These are phyloP conservation scores for Muscicapa adusta DNA, from an alignment of 2,113 vertebrate species.

Conservation along the genomic window DNA sequence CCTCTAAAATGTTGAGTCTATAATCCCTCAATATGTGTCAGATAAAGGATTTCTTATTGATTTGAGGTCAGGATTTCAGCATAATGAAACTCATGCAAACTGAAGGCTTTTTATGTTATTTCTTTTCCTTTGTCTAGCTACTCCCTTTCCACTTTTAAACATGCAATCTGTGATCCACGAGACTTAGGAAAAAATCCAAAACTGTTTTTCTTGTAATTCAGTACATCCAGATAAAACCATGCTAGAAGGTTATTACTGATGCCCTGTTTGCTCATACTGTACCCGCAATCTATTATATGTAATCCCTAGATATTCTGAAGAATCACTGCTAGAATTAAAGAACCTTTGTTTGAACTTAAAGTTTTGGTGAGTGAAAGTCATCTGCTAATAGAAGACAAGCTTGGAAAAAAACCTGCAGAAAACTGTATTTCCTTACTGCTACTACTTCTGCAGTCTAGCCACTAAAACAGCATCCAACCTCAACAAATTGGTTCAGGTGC, in stretches of 20 bases:
- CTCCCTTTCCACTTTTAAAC: constrained; percentile 25
- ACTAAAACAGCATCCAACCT: not conserved
- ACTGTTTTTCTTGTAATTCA: constrained; percentile 44
- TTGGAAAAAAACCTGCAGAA: not conserved
- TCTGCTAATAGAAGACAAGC: not conserved
- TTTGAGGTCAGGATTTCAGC: constrained; percentile 50
- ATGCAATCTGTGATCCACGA: not conserved
- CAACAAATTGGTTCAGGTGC: not conserved
- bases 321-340: constrained; percentile 28
- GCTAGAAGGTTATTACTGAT: constrained; percentile 56
- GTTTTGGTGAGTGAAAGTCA: not conserved
- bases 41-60: constrained; percentile 50
- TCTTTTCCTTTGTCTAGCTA: constrained; percentile 35
- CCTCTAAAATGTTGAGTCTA: constrained; percentile 28
- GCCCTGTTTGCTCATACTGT: constrained; percentile 20
- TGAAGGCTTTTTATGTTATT: constrained; percentile 44
- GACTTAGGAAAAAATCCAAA: constrained; percentile 49
- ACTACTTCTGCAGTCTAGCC: not conserved
- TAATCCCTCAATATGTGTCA: constrained; percentile 53
- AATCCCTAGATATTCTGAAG: constrained; percentile 31
- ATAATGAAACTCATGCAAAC: constrained; percentile 40
- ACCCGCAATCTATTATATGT: not conserved
- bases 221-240: constrained; percentile 43
- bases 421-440: not conserved
- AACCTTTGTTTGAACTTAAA: constrained; percentile 8